Evolutionary conservation across 2,797 vertebrate genomes (phyloP), one percentile per base, ranked within the genome.

Genomic region (Acropternis orthonyx): DNA sequence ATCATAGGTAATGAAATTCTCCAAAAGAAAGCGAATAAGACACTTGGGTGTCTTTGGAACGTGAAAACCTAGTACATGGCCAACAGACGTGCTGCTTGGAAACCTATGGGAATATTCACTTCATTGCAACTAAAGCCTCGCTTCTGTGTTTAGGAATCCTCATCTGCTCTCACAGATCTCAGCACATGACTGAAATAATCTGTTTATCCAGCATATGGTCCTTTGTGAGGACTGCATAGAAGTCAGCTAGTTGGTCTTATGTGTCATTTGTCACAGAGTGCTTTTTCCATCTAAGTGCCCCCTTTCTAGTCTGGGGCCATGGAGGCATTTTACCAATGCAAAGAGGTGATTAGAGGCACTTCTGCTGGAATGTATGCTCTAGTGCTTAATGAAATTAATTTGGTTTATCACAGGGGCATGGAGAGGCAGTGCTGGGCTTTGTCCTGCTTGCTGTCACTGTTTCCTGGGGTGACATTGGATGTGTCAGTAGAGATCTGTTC

Each of bases 251-350:
- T 51, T 27, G 2, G 34, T 82, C 77, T 86, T 54, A 11, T 11
- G 77, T 91, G 84, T 67, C 58, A 43, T 83, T 95, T 84, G 59
- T 94, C 67, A 48, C 44, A 30, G 48, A 46, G 59, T 24, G 48
- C 88, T 56, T 23, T 84, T 93, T 85, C 84, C 61, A 94, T 92
- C 86, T 65, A n/a, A 85, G 84, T n/a, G 30, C 68, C 87, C 28
- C 32, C 59, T 92, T 82, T 81, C 44, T 89, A 52, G 78, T 80
- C 41, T 58, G 20, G 69, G 86, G 43, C 63, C 36, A 34, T 5
- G 9, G 56, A 94, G 65, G 84, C 92, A 95, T 94, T 94, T 95
- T 90, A 96, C 80, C 83, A 94, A 96, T 90, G 95, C 83, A 76
- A 20, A 89, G 58, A 62, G 44, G 72, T 23, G 78, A 94, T 96